Base-by-base conservation (phyloP, 2,113 vertebrate genomes). In the Ceyx margarethae region DNA sequence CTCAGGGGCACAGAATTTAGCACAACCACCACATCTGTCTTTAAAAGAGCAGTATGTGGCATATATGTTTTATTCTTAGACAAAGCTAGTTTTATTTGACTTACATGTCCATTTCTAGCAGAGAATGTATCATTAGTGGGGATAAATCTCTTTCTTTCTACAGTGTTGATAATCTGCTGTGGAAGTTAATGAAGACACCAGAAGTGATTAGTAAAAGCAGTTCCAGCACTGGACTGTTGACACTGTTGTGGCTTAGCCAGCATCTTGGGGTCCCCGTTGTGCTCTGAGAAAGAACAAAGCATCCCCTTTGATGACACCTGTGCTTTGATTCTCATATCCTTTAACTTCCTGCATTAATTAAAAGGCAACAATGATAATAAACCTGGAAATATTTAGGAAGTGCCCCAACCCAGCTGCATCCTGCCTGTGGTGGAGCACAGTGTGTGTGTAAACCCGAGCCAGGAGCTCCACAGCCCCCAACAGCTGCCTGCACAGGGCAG, bases 371-470 rank as follows among this genome's bases (percentile, higher is more conserved):
- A 53, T 25, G 22, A 25, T 10, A 66, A 80, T 18, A 54, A 75
- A 57, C n/a, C n/a, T 35, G 31, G n/a, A 71, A 65, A 43, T 64
- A 46, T 33, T 64, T 77, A 90, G 83, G 28, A 81, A 64, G 22
- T 31, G 25, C 57, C 81, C 68, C 73, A 83, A 29, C 15, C 42
- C 64, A 69, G 26, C 76, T 69, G 64, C 2, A 3, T 66, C 75
- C 85, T 85, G 37, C 21, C 25, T 0, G 0, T 19, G n/a, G 14
- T 67, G 64, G 67, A n/a, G 15, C 29, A 23, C 8, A 14, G 40
- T 35, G 40, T 0, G 0, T 26, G 43, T 0, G 0, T 26, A 33
- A 87, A 5, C 11, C 16, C 25, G 46, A 35, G 29, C 14, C 58
- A 51, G 81, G 50, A 89, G 21, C 35, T 37, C 40, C n/a, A 57